A percentile compares a stretch with the other conserved stretches of the same genome.
Conservation (phyloP, 92 coral and sea anemone genomes). For the Muricea muricata region DNA sequence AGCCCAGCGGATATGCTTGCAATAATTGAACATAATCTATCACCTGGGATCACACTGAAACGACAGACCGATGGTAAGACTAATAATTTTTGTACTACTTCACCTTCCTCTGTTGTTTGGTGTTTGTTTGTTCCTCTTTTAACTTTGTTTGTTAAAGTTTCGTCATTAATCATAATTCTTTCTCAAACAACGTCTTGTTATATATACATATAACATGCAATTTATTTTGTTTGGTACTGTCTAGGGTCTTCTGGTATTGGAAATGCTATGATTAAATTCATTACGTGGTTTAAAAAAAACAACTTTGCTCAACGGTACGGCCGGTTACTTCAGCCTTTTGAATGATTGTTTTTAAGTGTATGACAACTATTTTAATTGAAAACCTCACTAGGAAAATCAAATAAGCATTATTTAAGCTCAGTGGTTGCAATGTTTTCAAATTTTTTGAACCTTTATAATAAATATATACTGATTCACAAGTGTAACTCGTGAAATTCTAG, state of each 20-base stretch:
- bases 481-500: no score
- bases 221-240: no score
- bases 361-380: no score
- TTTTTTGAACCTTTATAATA: no score
- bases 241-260: conserved; percentile 85
- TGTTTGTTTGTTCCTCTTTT: not conserved
- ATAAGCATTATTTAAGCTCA: no score
- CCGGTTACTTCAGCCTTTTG: not conserved
- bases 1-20: conserved; percentile 73
- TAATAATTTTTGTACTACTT: not conserved
- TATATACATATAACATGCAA: no score
- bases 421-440: no score
- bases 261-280: conserved; percentile 82
- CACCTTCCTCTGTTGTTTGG: not conserved
- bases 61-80: conserved; percentile 65
- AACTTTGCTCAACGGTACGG: conserved; percentile 86
- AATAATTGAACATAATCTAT: conserved; percentile 91
- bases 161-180: no score
- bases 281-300: conserved; percentile 84
- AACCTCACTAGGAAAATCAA: no score
- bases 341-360: not conserved
- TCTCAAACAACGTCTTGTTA: no score
- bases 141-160: not conserved
- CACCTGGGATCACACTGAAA: conserved; percentile 69
- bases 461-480: no score